phyloP scores from a whole-genome alignment of 2,797 vertebrate species.

The Allochrocebus solatus region DNA sequence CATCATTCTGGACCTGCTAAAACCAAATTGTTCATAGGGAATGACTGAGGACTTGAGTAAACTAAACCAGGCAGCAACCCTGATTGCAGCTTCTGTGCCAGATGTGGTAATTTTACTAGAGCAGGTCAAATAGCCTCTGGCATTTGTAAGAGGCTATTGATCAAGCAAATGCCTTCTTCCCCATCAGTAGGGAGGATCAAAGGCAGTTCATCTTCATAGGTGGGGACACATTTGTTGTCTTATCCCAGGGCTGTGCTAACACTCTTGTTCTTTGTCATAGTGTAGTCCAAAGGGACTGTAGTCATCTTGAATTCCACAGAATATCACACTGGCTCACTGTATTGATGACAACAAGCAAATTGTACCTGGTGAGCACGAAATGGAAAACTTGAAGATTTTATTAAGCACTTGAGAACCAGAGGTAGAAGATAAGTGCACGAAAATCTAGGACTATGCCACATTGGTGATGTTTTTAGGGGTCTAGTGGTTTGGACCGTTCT shows the following conservation, averaged over 20 bases:
- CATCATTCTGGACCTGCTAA: not conserved
- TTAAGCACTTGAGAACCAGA: not conserved
- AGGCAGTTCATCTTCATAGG: not conserved
- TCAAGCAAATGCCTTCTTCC: not conserved
- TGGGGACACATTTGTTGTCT: not conserved
- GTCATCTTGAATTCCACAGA: not conserved
- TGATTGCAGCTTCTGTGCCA: not conserved
- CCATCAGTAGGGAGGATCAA: not conserved
- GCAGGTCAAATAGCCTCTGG: slow-evolving; percentile 10
- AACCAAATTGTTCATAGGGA: not conserved
- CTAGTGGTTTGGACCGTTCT: not conserved
- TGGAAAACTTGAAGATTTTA: not conserved
- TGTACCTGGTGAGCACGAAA: not conserved
- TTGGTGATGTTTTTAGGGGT: not conserved
- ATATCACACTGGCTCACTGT: not conserved
- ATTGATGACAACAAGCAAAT: not conserved
- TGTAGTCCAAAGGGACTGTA: not conserved
- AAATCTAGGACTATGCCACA: not conserved
- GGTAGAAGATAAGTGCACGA: not conserved
- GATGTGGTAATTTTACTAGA: slow-evolving; percentile 9
- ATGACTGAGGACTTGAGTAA: not conserved
- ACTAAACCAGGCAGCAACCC: not conserved
- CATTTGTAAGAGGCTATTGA: not conserved
- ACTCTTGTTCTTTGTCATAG: not conserved
- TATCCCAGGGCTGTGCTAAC: not conserved